Evolutionary conservation across 1,140 invertebrate species (phyloP).

Genomic region (Gryllus bimaculatus): DNA sequence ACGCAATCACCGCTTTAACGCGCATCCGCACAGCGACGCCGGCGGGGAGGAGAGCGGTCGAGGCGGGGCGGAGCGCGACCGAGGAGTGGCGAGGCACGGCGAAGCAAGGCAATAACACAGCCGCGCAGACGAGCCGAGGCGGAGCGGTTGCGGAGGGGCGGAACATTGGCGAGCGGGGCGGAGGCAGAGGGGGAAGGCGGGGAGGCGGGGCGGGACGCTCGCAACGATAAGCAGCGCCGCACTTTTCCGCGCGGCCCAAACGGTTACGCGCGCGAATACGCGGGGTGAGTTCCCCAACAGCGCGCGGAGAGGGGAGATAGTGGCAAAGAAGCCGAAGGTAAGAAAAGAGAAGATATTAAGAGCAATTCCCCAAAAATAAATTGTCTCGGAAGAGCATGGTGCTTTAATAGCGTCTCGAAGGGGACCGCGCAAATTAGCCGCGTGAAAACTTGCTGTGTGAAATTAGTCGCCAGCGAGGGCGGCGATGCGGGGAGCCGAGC

Average conservation of each 20-base stretch:
- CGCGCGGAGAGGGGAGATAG: slow-evolving; percentile 8
- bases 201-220: too few species aligned
- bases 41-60: slow-evolving; percentile 12
- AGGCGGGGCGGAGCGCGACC: not conserved
- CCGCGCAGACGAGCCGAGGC: not conserved
- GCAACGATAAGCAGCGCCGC: not conserved
- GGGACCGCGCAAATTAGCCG: slow-evolving; percentile 18
- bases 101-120: not conserved
- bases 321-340: not conserved
- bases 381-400: slow-evolving; percentile 20
- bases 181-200: too few species aligned
- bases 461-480: slow-evolving; percentile 19
- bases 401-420: slow-evolving; percentile 21
- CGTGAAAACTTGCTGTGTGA: slow-evolving; percentile 17
- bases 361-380: slow-evolving; percentile 21
- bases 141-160: too few species aligned
- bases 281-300: not conserved
- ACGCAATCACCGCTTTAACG: not conserved
- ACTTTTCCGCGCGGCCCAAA: not conserved
- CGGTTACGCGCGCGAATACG: not conserved
- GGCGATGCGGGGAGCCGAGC: too few species aligned
- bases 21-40: not conserved
- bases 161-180: too few species aligned
- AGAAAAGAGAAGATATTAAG: slow-evolving; percentile 21
- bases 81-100: not conserved